These are phyloP conservation scores for Scolopax mira DNA, from an alignment of 2,113 vertebrate genomes.

Conservation along the genomic window DNA sequence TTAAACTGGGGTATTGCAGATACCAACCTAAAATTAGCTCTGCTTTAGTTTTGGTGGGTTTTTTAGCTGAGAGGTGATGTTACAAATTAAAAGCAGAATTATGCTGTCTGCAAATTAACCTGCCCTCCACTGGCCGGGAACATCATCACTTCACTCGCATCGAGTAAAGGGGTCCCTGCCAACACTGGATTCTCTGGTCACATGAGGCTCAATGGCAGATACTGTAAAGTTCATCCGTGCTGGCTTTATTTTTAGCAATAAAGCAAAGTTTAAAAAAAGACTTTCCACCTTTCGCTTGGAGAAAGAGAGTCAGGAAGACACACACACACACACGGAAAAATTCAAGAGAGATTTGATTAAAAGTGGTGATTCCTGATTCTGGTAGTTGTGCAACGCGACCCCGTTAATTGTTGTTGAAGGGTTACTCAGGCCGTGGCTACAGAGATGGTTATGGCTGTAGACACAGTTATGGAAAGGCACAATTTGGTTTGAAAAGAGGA, in stretches of 20 bases:
- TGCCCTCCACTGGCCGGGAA: background rate
- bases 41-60: background rate
- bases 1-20: background rate
- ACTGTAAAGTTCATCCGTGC: background rate
- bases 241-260: slow-evolving; percentile 36
- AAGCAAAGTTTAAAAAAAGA: background rate
- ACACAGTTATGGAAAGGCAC: background rate
- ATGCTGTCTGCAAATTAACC: background rate
- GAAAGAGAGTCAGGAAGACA: background rate
- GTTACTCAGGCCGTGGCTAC: background rate
- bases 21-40: background rate
- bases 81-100: background rate
- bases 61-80: background rate
- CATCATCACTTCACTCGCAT: background rate
- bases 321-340: background rate
- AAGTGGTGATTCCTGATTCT: background rate
- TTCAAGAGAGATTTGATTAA: background rate
- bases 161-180: background rate
- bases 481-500: background rate
- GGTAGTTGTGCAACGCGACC: background rate
- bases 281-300: background rate
- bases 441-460: background rate
- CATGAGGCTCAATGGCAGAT: background rate
- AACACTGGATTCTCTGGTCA: background rate
- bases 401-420: background rate